These are phyloP conservation scores for Gallinago stenura DNA, from an alignment of 2,797 vertebrate genomes.

Conservation along the genomic window DNA sequence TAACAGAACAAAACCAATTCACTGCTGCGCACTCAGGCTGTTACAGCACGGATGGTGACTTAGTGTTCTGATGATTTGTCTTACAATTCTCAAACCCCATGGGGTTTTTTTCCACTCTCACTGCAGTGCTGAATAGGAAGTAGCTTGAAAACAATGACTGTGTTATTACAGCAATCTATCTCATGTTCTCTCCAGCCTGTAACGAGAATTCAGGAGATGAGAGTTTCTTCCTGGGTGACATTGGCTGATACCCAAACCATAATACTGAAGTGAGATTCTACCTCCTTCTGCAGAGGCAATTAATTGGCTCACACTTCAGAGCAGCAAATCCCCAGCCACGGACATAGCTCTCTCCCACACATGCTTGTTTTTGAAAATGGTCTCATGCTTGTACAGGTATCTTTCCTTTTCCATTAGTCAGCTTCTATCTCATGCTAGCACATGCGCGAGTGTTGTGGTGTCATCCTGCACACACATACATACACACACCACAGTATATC, in stretches of 20 bases:
- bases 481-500: too few relatives aligned
- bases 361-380: not conserved
- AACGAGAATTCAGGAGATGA: not conserved
- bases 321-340: not conserved
- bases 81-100: not conserved
- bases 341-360: not conserved
- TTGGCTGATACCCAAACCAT: not conserved
- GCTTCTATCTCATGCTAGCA: not conserved
- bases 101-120: not conserved
- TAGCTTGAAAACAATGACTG: not conserved
- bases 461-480: not conserved
- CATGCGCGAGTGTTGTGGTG: not conserved
- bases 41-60: not conserved
- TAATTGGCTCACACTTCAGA: not conserved
- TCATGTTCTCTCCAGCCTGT: not conserved
- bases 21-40: not conserved
- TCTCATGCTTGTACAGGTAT: not conserved
- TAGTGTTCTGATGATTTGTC: not conserved
- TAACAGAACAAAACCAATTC: not conserved
- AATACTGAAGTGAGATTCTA: not conserved
- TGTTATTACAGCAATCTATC: not conserved
- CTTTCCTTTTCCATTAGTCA: not conserved
- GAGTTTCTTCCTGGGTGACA: not conserved
- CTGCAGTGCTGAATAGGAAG: not conserved
- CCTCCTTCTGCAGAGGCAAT: not conserved